Conservation (phyloP, 2,888 invertebrate species). For the Eustalomyia histrio region DNA sequence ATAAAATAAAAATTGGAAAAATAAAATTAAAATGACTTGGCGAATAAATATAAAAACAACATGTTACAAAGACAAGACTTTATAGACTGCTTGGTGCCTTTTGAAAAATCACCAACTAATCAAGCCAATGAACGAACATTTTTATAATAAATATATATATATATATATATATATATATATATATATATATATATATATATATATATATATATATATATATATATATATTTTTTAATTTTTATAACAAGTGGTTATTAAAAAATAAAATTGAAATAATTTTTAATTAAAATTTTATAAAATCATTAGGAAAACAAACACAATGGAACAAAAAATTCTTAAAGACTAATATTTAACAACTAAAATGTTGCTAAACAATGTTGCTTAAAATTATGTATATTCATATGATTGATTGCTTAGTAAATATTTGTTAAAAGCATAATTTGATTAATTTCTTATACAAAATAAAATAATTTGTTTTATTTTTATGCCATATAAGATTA, state of each 20-base stretch:
- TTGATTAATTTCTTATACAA: constrained; percentile 2
- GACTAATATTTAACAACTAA: background rate
- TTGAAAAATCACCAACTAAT: background rate
- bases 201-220: too few species aligned
- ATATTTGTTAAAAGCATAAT: constrained; percentile 47
- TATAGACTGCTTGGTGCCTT: constrained; percentile 61
- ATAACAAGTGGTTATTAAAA: constrained; percentile 19
- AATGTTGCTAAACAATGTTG: constrained; percentile 5
- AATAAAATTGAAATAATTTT: constrained; percentile 21
- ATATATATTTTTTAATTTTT: background rate
- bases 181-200: too few species aligned
- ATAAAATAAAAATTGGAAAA: constrained; percentile 32
- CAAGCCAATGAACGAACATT: background rate
- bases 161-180: too few species aligned
- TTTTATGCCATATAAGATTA: background rate
- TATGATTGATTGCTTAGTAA: constrained; percentile 47
- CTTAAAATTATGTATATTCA: background rate
- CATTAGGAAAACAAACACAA: background rate
- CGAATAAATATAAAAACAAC: constrained; percentile 26
- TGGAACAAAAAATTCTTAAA: background rate
- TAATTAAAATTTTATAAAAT: constrained; percentile 10
- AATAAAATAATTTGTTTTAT: constrained; percentile 10
- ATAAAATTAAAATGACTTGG: constrained; percentile 49
- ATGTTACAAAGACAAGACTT: background rate
- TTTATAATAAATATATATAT: too few species aligned